phyloP scores from a whole-genome alignment of 2,113 vertebrate species.

The Chlorodrepanis virens region DNA sequence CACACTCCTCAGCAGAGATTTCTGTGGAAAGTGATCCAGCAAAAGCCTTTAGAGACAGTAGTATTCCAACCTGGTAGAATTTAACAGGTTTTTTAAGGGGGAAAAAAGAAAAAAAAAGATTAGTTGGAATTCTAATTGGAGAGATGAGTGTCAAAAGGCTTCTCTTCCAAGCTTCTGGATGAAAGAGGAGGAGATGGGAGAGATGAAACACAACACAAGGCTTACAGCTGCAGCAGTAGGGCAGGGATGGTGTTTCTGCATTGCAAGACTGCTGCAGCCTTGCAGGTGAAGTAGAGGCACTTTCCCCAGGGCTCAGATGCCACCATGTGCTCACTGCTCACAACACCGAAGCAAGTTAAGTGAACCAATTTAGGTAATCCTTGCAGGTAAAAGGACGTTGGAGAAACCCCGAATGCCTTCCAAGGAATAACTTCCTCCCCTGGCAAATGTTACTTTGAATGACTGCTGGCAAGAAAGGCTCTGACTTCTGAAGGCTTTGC shows the following conservation, averaged over 20 bases:
- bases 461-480: accelerated
- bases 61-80: conserved; percentile 61
- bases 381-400: neutral
- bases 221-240: conserved; percentile 23
- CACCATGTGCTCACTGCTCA: neutral
- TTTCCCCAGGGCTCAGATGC: conserved; percentile 40
- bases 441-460: neutral
- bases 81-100: neutral
- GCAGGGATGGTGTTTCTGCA: conserved; percentile 58
- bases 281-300: conserved; percentile 52
- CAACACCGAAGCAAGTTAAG: conserved; percentile 55
- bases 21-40: neutral
- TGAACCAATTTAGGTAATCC: conserved; percentile 49
- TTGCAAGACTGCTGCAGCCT: conserved; percentile 10
- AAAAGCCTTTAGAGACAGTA: conserved; percentile 43
- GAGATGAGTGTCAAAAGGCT: conserved; percentile 3
- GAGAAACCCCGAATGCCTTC: neutral
- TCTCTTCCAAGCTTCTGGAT: conserved; percentile 35
- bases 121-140: conserved; percentile 32
- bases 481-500: neutral
- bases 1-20: neutral
- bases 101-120: neutral
- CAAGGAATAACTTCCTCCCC: neutral
- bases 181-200: conserved; percentile 39
- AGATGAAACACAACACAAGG: conserved; percentile 44